Conservation (phyloP, 2,113 vertebrate genomes). For the Silurus meridionalis region DNA sequence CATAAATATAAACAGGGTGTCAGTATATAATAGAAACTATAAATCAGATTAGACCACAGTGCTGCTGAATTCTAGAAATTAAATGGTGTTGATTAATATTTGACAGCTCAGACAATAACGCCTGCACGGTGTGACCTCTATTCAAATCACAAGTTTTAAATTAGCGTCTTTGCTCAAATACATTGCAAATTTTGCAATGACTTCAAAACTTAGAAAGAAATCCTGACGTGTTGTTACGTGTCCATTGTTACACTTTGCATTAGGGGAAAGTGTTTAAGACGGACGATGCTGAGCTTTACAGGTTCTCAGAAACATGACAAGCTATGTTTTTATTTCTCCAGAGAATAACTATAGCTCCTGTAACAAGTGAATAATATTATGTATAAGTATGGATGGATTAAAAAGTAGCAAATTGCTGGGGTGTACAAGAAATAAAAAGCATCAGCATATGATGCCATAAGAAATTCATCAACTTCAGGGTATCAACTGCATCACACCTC, state of each 20-base stretch:
- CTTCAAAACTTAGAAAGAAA: not conserved
- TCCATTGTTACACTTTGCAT: too few relatives aligned
- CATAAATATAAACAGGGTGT: not conserved
- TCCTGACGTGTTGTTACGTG: too few relatives aligned
- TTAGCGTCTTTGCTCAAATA: not conserved
- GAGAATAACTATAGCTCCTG: too few relatives aligned
- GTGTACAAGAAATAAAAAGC: not conserved
- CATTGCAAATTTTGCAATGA: not conserved
- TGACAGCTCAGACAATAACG: not conserved
- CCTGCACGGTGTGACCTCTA: not conserved
- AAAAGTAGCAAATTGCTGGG: too few relatives aligned
- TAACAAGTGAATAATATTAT: too few relatives aligned
- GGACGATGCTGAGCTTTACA: too few relatives aligned
- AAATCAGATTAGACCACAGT: slow-evolving; percentile 11
- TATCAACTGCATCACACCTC: too few relatives aligned
- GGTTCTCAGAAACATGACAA: too few relatives aligned
- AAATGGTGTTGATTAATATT: slow-evolving; percentile 3
- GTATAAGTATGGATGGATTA: too few relatives aligned
- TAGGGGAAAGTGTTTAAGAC: too few relatives aligned
- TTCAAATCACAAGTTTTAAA: not conserved
- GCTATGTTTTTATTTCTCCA: too few relatives aligned
- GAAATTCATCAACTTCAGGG: too few relatives aligned
- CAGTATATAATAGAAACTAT: not conserved
- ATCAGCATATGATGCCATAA: not conserved
- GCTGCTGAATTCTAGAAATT: not conserved